phyloP scores from a whole-genome alignment of 2,888 invertebrate species.

The Philonicus albiceps region DNA sequence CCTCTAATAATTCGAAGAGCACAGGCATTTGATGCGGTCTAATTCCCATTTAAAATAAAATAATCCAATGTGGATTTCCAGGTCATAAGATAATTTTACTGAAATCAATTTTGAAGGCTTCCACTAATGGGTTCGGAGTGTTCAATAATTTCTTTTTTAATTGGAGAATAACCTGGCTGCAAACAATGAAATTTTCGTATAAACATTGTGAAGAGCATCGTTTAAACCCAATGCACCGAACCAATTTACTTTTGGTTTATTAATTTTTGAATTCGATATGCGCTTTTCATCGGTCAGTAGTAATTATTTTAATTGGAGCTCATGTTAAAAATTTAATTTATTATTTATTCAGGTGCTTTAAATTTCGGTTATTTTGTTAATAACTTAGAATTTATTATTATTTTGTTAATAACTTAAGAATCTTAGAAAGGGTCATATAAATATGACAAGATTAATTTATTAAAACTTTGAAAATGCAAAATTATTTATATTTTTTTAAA shows the following conservation, averaged over 20 bases:
- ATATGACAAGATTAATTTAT: too few relatives aligned
- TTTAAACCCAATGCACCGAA: background rate
- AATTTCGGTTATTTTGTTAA: too few relatives aligned
- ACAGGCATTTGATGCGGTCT: background rate
- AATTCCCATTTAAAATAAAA: background rate
- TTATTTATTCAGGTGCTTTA: too few relatives aligned
- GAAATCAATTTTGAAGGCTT: background rate
- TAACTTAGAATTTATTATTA: too few relatives aligned
- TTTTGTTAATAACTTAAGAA: too few relatives aligned
- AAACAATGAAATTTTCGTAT: background rate
- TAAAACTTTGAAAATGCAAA: too few relatives aligned
- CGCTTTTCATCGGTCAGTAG: too few relatives aligned
- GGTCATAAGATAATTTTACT: background rate
- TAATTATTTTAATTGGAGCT: too few relatives aligned
- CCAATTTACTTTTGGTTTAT: background rate
- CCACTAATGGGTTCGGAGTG: background rate
- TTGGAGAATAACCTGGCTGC: background rate
- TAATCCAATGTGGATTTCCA: background rate
- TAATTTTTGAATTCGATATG: background rate
- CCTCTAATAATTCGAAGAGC: background rate
- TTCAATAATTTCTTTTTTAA: background rate
- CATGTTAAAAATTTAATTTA: too few relatives aligned
- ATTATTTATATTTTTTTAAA: too few relatives aligned
- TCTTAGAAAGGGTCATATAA: too few relatives aligned
- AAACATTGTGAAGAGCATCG: background rate